A percentile compares a stretch with the other conserved stretches of the same genome.
These are phyloP conservation scores for Arctopsyche grandis DNA, from an alignment of 1,140 invertebrate genomes.

Conservation along the genomic window DNA sequence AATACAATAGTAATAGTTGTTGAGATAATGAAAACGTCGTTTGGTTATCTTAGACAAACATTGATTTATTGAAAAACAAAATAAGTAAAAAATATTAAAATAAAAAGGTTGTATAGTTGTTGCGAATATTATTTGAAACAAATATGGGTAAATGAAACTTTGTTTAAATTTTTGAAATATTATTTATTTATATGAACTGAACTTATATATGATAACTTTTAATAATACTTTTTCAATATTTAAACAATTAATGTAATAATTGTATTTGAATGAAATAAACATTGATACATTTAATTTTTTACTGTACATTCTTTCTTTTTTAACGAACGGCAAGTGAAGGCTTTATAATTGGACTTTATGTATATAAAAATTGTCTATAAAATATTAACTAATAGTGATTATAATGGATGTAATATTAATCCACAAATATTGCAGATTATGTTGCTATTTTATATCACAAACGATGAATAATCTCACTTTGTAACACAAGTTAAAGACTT, in stretches of 20 bases:
- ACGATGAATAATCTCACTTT: conserved; percentile 33
- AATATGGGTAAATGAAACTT: neutral
- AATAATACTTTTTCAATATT: neutral
- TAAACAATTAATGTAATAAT: neutral
- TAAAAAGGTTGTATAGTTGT: too few species aligned
- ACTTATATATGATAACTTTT: neutral
- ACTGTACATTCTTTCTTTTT: neutral
- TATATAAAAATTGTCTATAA: neutral
- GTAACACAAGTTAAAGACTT: conserved; percentile 10
- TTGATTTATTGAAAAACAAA: too few species aligned
- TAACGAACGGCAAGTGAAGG: conserved; percentile 22
- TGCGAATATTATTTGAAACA: too few species aligned
- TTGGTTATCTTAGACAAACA: too few species aligned
- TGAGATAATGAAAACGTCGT: too few species aligned
- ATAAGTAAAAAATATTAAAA: too few species aligned
- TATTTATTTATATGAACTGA: neutral
- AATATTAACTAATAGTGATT: too few species aligned
- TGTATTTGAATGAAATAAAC: neutral
- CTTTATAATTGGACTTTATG: neutral
- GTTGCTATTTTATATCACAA: conserved; percentile 3
- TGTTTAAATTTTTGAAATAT: neutral
- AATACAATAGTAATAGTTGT: too few species aligned
- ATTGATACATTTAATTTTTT: neutral
- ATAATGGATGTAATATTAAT: too few species aligned
- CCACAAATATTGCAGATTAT: too few species aligned